phyloP scores from a whole-genome alignment of 2,797 vertebrate species.

The Gouania willdenowi region DNA sequence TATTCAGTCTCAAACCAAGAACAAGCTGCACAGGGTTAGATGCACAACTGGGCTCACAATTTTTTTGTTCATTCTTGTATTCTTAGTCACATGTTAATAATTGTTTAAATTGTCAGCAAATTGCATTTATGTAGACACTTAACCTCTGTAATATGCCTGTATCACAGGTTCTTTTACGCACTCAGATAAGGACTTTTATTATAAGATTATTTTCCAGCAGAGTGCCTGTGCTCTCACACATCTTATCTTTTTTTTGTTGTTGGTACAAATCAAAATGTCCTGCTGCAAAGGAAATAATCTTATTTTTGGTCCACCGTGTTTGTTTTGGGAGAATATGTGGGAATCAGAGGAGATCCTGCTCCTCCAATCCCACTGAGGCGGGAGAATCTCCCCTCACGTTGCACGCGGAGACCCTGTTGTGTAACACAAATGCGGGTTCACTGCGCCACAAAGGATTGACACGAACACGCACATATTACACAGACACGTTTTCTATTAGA shows the following conservation, averaged over 20 bases:
- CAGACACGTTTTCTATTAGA: background rate
- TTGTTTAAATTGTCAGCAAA: no score
- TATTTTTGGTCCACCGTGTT: background rate
- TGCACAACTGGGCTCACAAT: no score
- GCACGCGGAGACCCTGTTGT: slow-evolving; percentile 37
- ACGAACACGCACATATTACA: background rate
- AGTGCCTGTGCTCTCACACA: background rate
- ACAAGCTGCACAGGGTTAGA: no score
- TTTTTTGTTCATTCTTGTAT: no score
- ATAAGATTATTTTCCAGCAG: background rate
- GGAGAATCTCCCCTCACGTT: slow-evolving; percentile 27
- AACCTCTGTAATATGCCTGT: no score
- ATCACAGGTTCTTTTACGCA: no score
- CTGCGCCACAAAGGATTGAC: slow-evolving; percentile 31
- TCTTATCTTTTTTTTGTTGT: slow-evolving; percentile 4
- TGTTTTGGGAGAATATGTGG: background rate
- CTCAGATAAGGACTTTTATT: no score
- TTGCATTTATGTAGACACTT: no score
- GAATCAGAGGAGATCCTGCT: background rate
- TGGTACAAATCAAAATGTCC: slow-evolving; percentile 1
- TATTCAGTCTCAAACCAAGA: no score
- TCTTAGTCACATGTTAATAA: no score
- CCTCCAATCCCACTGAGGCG: slow-evolving; percentile 4
- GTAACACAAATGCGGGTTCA: slow-evolving; percentile 35
- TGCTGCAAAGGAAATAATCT: background rate